These are phyloP conservation scores for Tiphia femorata DNA, from an alignment of 2,888 invertebrate species.

Conservation along the genomic window DNA sequence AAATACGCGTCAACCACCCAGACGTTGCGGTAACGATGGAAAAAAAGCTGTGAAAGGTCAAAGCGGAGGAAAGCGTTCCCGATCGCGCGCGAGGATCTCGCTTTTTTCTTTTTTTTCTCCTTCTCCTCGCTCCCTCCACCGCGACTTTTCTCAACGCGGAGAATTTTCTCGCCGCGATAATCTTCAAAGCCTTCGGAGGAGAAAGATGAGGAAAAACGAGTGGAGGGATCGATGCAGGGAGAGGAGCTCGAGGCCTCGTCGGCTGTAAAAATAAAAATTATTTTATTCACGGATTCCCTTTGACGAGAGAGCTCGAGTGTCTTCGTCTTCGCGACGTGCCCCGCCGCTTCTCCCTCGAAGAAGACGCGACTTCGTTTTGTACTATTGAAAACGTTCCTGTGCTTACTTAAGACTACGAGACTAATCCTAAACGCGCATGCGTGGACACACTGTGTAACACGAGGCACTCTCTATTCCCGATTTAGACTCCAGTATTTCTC, in stretches of 20 bases:
- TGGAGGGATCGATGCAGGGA: not conserved
- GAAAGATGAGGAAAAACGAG: not conserved
- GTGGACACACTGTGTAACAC: conserved; percentile 50
- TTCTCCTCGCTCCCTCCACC: too few relatives aligned
- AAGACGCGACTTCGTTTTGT: conserved; percentile 33
- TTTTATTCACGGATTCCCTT: not conserved
- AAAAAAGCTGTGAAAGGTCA: conserved; percentile 17
- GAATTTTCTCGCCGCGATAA: too few relatives aligned
- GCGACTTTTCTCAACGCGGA: too few relatives aligned
- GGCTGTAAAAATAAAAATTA: not conserved
- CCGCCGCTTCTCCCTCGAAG: conserved; percentile 24
- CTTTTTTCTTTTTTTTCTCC: too few relatives aligned
- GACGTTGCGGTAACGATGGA: too few relatives aligned
- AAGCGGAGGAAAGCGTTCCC: too few relatives aligned
- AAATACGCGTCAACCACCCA: too few relatives aligned
- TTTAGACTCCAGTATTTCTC: conserved; percentile 27
- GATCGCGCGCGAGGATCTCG: too few relatives aligned
- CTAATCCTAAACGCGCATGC: conserved; percentile 59
- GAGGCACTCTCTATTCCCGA: conserved; percentile 45
- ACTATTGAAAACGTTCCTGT: conserved; percentile 20
- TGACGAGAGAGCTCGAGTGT: not conserved
- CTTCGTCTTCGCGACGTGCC: not conserved
- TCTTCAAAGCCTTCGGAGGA: too few relatives aligned
- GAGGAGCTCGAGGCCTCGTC: not conserved
- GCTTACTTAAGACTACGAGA: conserved; percentile 43